Evolutionary conservation across 2,888 invertebrate species (phyloP), one percentile per base, ranked within the genome.

Genomic region (Clepsis dumicolana): DNA sequence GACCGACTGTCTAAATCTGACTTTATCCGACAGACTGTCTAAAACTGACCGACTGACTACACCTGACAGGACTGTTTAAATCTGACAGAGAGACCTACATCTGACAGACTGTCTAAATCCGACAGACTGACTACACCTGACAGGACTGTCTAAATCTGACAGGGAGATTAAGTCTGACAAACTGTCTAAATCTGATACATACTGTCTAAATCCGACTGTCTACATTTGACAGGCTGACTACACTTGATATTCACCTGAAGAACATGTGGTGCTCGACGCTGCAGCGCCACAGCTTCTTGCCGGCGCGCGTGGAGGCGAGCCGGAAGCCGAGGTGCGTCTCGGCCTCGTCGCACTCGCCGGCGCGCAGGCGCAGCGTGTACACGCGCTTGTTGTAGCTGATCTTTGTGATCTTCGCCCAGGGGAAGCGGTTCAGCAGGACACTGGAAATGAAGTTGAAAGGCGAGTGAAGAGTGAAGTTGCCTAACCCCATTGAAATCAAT

Each of bases 231-330:
- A 5, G 48, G 48, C 16, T 48, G 10, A n/a, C n/a, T n/a, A n/a
- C n/a, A n/a, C n/a, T n/a, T n/a, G n/a, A n/a, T 4, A 29, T n/a
- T 29, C 29, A 97, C 96, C 98, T 96, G 95, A 99, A 99, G 95
- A 99, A 99, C 72, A 99, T 99, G 85, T 99, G 99, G 91, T 99
- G 98, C 84, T 99, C 99, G 0, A 99, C 99, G 83, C 98, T 98
- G 38, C 98, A 98, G 84, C 98, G 97, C 99, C 99, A 99, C 64
- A 99, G 93, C 80, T 98, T 96, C 93, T 99, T 99, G 71, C 99
- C 98, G 73, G 98, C 97, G 78, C 97, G 95, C 80, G 98, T 97
- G 87, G 97, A 97, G 25, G 96, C 95, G 80, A 99, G 93, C 83
- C 97, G 97, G 94, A 99, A 99, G 69, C 97, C 96, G 77, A 99